Evolutionary conservation across 2,113 vertebrate genomes (phyloP), one percentile per base, ranked within the genome.

Genomic region (Cottus gobio): DNA sequence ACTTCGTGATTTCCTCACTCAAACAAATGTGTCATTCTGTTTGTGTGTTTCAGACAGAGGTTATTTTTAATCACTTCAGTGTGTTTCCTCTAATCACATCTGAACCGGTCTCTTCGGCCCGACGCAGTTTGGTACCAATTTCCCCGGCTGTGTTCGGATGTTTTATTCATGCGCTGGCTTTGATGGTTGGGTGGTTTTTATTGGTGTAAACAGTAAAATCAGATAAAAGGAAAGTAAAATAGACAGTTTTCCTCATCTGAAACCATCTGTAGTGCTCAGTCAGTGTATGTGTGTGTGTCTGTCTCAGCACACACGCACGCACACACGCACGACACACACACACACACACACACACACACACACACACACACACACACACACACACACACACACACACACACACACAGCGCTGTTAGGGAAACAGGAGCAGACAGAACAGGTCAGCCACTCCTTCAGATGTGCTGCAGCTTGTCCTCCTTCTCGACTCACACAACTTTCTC

Each of bases 381-480:
- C 10, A 28, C 13, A 79, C 58, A 70, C n/a, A 30, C 16, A 22
- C 24, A 34, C 57, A 42, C 44, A 20, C 44, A 52, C 30, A n/a
- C 39, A 68, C 28, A 44, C 62, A 73, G 2, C 42, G 4, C 22
- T 0, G 22, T 9, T 16, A 46, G 72, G 7, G n/a, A 26, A 37
- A 63, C 61, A 39, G 34, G 46, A 68, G 56, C 42, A 70, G 28
- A 61, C 62, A 63, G 56, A 79, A 62, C 74, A 78, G 46, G 72
- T 66, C 16, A 11, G 83, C 79, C 92, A 86, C 93, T 81, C 93
- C 93, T 87, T 91, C 70, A 76, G 82, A 92, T 92, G 81, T 93
- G 93, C 90, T 81, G 76, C 84, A 79, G 90, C 93, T 89, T 90
- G 91, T 86, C 58, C 10, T 71, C 24, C 39, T 24, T 70, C 16